These are phyloP conservation scores for Drosophila ohnishii DNA, from an alignment of 1,140 invertebrate genomes.

Conservation along the genomic window DNA sequence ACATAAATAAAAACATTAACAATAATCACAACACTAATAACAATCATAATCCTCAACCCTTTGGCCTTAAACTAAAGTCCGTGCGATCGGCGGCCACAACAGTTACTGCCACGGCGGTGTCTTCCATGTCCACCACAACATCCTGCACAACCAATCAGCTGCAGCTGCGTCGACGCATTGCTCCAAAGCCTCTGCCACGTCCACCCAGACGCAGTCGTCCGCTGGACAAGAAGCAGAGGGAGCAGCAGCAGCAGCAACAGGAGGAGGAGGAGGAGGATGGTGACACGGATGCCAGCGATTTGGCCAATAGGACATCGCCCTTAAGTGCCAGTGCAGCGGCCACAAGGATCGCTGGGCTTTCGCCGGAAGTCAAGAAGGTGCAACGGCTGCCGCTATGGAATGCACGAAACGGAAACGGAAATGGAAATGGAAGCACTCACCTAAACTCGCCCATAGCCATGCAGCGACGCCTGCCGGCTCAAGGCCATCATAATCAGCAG, in stretches of 20 bases:
- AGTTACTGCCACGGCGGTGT: background rate
- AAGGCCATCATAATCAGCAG: slow-evolving; percentile 1
- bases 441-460: slow-evolving; percentile 15
- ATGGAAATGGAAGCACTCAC: background rate
- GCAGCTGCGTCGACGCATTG: slow-evolving; percentile 52
- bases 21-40: slow-evolving; percentile 24
- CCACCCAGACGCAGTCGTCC: slow-evolving; percentile 54
- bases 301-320: slow-evolving; percentile 70
- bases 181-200: slow-evolving; percentile 48
- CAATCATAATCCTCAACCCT: slow-evolving; percentile 19
- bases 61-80: slow-evolving; percentile 52
- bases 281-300: slow-evolving; percentile 70
- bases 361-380: slow-evolving; percentile 74
- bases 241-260: background rate
- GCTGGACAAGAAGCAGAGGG: slow-evolving; percentile 3
- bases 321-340: slow-evolving; percentile 66
- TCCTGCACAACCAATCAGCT: slow-evolving; percentile 18
- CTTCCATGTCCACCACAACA: slow-evolving; percentile 11
- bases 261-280: slow-evolving; percentile 21
- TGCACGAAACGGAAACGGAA: slow-evolving; percentile 18
- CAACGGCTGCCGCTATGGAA: slow-evolving; percentile 68
- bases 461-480: slow-evolving; percentile 3
- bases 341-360: slow-evolving; percentile 67
- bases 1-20: background rate
- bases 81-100: slow-evolving; percentile 34